Evolutionary conservation across 2,888 invertebrate genomes (phyloP), one percentile per base, ranked within the genome.

Genomic region (Drosophila setosimentum): DNA sequence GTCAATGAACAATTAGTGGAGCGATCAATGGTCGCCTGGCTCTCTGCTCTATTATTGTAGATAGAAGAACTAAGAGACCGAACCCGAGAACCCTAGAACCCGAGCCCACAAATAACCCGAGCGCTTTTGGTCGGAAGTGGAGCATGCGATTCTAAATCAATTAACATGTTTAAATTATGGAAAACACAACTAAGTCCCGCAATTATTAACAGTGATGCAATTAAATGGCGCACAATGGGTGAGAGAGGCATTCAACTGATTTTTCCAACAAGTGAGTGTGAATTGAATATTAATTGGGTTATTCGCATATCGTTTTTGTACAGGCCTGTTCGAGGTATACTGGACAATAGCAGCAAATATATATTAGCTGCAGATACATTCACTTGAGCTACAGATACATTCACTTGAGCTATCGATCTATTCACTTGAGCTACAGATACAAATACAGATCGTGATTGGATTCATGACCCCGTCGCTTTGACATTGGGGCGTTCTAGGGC

Each of bases 1-100:
- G 82, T 81, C 83, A 83, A 83, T 83, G 82, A 87, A 89, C 87
- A 87, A 87, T 87, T 87, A 87, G 89, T 87, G 77, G 89, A 83
- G 85, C 87, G 85, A 78, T 80, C 85, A 86, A 86, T 86, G 87
- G 77, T 81, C 84, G 76, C 24, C 49, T 50, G 68, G 59, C 24
- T 58, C 27, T 53, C 45, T 24, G 1, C 21, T 32, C 27, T 37
- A 54, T 45, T 8, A 32, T 24, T 16, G 29, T 29, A 30, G 35
- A 55, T 24, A 53, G 13, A n/a, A 51, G 51, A 32, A 18, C 45
- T 45, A 45, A 63, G 50, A 57, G 33, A 42, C 45, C 60, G 37
- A 35, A 6, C 24, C 21, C 27, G 35, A 69, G 30, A 40, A 16
- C 55, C 16, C 24, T 13, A 30, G n/a, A 24, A 7, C 35, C 24